Evolutionary conservation across 2,888 invertebrate species (phyloP).

Genomic region (Galeruca laticollis): DNA sequence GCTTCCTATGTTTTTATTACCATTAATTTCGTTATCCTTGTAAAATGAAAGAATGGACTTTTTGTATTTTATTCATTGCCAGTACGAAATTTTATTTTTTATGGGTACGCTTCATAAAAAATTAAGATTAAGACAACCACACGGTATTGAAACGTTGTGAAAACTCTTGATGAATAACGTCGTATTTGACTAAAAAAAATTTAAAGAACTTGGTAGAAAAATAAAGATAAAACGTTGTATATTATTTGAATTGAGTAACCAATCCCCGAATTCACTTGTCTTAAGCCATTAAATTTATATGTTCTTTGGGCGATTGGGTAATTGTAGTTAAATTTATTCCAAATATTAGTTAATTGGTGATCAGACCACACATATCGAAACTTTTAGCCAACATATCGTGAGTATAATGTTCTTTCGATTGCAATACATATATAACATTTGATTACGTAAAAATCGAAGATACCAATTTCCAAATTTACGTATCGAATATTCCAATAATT

Average conservation of each 20-base stretch:
- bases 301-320: neutral
- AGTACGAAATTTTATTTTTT: neutral
- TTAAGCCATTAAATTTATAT: conserved; percentile 1
- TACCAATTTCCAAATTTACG: conserved; percentile 1
- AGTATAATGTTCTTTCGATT: neutral
- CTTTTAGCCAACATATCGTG: neutral
- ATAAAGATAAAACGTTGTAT: neutral
- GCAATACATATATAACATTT: neutral
- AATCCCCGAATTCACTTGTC: neutral
- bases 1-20: conserved; percentile 35
- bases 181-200: too few relatives aligned
- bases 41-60: conserved; percentile 9
- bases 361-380: neutral
- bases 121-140: too few relatives aligned
- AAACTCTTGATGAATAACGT: too few relatives aligned
- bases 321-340: neutral
- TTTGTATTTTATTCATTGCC: conserved; percentile 14
- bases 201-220: too few relatives aligned
- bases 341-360: conserved; percentile 1
- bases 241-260: neutral
- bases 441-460: neutral
- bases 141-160: too few relatives aligned
- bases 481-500: too few relatives aligned
- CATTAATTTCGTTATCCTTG: conserved; percentile 17
- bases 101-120: neutral